These are phyloP conservation scores for Lepidocyrtinus sp. DNA, from an alignment of 2,888 invertebrate species.

Conservation along the genomic window DNA sequence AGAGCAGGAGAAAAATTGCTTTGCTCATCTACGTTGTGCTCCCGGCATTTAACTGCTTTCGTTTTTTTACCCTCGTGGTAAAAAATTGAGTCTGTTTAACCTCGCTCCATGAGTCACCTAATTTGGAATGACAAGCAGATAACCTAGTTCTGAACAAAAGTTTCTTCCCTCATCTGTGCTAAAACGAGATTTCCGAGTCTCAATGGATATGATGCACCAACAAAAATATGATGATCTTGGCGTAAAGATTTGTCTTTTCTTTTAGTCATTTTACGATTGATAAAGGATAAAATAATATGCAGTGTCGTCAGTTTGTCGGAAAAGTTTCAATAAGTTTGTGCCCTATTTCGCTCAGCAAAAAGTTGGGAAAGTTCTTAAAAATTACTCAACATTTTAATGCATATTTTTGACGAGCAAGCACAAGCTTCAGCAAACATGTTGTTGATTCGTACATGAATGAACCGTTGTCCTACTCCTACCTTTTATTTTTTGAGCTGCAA, in stretches of 20 bases:
- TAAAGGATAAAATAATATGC: constrained; percentile 15
- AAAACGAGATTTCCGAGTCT: neutral
- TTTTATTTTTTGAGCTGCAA: no score
- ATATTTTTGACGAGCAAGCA: constrained; percentile 13
- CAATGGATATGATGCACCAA: neutral
- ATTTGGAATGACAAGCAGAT: constrained; percentile 2
- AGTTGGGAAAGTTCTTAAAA: constrained; percentile 18
- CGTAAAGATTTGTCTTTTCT: neutral
- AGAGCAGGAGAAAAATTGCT: no score
- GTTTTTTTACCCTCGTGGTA: neutral
- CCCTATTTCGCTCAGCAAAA: neutral
- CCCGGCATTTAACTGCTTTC: neutral
- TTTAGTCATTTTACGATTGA: neutral
- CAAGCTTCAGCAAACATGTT: constrained; percentile 3
- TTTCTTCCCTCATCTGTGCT: neutral
- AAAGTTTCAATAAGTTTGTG: constrained; percentile 15
- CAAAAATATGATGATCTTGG: constrained; percentile 7
- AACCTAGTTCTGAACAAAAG: constrained; percentile 1
- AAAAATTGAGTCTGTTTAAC: constrained; percentile 18
- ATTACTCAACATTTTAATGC: constrained; percentile 18
- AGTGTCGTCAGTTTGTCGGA: constrained; percentile 18
- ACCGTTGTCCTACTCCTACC: no score
- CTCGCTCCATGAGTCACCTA: constrained; percentile 20
- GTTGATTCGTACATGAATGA: neutral
- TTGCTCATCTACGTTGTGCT: no score